Evolutionary conservation across 2,888 invertebrate genomes (phyloP), one percentile per base, ranked within the genome.

Genomic region (Synanthedon vespiformis): DNA sequence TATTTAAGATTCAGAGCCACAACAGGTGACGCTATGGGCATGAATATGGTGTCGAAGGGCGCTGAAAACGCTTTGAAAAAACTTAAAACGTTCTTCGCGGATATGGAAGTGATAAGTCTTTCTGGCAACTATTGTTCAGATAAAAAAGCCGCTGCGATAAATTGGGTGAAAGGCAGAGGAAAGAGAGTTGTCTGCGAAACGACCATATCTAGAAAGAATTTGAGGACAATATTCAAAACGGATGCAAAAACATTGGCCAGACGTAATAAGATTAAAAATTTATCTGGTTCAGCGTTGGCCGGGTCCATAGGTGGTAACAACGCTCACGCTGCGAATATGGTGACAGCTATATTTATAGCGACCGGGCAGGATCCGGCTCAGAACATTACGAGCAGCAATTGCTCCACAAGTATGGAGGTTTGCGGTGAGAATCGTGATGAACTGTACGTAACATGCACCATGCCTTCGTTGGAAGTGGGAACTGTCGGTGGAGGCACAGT

Each of bases 21-120:
- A 2, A 99, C 99, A 1, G 99, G 99, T 0, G 99, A 99, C 76
- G 99, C 99, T 2, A 99, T 99, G 99, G 99, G 99, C 49, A 99
- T 99, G 99, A 99, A 99, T 73, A 99, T 99, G 99, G 90, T 99
- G 0, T 98, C 98, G 0, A 99, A 99, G 89, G 98, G 97, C 0
- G 95, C 97, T 0, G 98, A 98, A 83, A 92, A 92, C 65, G 93
- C 97, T 0, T 76, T 99, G 27, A 91, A 92, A 61, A 87, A 90
- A 51, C 89, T 99, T 1, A 92, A 93, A 68, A 86, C 88, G 49
- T 83, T 89, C 55, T 96, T 97, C 74, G 91, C 94, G 0, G 94
- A 96, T 52, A 96, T 98, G 95, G 94, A 96, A 72, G 93, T 99
- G 10, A 89, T 99, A 34, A 96, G 97, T 64, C 85, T 99, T 2